Percentiles rank a stretch among this genome's conserved stretches.
These are phyloP conservation scores for Tapera naevia DNA, from an alignment of 2,797 vertebrate species.

Conservation along the genomic window DNA sequence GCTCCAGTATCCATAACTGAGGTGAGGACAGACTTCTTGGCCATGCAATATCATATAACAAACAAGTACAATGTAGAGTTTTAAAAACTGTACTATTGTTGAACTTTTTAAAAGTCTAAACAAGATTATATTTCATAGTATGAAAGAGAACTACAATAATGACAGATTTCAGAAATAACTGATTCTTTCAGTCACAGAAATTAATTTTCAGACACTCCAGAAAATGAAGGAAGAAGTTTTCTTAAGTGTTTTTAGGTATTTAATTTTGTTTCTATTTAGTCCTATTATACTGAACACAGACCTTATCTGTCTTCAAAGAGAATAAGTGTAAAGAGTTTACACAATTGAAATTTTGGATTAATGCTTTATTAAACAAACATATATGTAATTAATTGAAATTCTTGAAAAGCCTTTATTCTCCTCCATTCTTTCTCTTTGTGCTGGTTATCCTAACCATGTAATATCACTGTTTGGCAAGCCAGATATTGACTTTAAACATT, in stretches of 20 bases:
- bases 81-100: neutral
- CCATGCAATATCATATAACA: neutral
- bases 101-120: neutral
- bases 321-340: neutral
- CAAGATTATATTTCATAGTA: neutral
- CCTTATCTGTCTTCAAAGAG: neutral
- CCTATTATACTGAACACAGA: neutral
- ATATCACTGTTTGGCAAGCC: neutral
- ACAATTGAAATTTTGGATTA: neutral
- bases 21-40: slow-evolving; percentile 48
- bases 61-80: neutral
- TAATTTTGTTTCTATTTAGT: neutral
- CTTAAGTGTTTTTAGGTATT: neutral
- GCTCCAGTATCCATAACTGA: slow-evolving; percentile 62
- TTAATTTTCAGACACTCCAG: neutral
- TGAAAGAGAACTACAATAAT: neutral
- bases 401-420: neutral
- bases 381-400: neutral
- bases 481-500: neutral
- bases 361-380: neutral
- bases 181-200: neutral
- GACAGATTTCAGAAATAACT: neutral
- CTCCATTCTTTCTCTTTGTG: neutral
- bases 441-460: neutral
- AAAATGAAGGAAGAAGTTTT: neutral